Base-by-base conservation (phyloP, 2,113 vertebrate species). In the Poeciliopsis prolifica region DNA sequence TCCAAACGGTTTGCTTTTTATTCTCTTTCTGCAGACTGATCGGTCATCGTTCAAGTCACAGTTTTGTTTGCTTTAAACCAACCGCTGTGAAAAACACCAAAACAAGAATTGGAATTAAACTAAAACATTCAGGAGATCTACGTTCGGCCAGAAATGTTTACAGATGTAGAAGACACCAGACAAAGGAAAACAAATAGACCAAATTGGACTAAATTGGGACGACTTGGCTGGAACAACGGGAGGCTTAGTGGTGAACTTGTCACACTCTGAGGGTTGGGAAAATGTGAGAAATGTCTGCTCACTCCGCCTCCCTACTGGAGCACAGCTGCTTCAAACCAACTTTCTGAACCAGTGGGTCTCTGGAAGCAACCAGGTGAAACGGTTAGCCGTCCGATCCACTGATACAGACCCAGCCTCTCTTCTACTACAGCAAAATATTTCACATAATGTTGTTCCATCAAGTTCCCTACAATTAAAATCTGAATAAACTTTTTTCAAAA, bases 1-100 rank as follows among this genome's bases (percentile, higher is more conserved):
- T 54, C 19, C 5, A 54, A 54, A 58, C 51, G 9, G 51, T 90
- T 82, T 81, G 69, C 73, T 70, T 64, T 88, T 87, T 86, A 86
- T 86, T 87, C 51, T 66, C 60, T 66, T 68, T 44, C 9, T 37
- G 24, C 68, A n/a, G 61, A 79, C 0, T 10, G 12, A 74, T 77
- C 51, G 79, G 79, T 70, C 81, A 48, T 30, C 37, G 29, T 40
- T 54, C 26, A 72, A 26, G 84, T 83, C 81, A 88, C 87, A 88
- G 85, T 75, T 87, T 62, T 48, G 10, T 31, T n/a, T n/a, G 12
- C 10, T 51, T 19, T 37, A 37, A 37, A 48, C 19, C 51, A 72
- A 82, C 66, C 58, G 24, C 73, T 74, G 29, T 40, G 35, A 5
- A 22, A 79, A 74, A 76, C 37, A 69, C 64, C 22, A 51, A 70